Evolutionary conservation across 30 jellyfish, hydroid and myxozoan genomes (phyloP), one percentile per base, ranked within the genome.

Genomic region (Cassiopea xamachana): DNA sequence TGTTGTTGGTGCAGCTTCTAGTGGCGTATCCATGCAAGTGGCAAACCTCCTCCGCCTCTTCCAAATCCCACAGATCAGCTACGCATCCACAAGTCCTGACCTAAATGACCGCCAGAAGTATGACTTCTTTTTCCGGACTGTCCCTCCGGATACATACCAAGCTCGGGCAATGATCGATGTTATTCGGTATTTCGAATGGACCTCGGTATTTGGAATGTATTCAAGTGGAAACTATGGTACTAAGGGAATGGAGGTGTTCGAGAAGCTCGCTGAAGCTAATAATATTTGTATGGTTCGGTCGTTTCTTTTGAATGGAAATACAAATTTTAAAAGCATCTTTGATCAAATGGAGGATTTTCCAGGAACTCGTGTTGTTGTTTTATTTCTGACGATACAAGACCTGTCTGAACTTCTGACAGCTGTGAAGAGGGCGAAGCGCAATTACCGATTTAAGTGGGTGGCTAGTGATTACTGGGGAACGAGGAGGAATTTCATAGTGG

Each of bases 391-490:
- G 1, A 79, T 82, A 7, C 71, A 79, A 13, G 97, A 93, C 73
- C 60, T 93, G 19, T 51, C 87, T 8, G 7, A 27, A 60, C 68
- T 93, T 43, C 74, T 93, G 59, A 70, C 69, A 44, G 77, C 92
- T 8, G 80, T 73, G 27, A 27, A 84, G 39, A 27, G 39, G 39
- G 39, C 39, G 39, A 27, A 27, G 39, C 39, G 39, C 14, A 61
- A 67, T 47, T 71, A 69, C 73, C 19, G 80, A n/a, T 94, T 83
- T 75, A 68, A 79, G 46, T 89, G 97, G 97, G 78, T 94, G 18
- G 97, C 97, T 6, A 90, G 97, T 77, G 98, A 94, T 62, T 90
- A 18, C 43, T 94, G 98, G 98, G 97, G 97, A 47, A 90, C 96
- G 5, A 84, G 93, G 50, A 45, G 51, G 27, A 69, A 75, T 14